A percentile compares a stretch with the other conserved stretches of the same genome.
Conservation (phyloP, 1,140 invertebrate genomes). For the Cherax destructor region DNA sequence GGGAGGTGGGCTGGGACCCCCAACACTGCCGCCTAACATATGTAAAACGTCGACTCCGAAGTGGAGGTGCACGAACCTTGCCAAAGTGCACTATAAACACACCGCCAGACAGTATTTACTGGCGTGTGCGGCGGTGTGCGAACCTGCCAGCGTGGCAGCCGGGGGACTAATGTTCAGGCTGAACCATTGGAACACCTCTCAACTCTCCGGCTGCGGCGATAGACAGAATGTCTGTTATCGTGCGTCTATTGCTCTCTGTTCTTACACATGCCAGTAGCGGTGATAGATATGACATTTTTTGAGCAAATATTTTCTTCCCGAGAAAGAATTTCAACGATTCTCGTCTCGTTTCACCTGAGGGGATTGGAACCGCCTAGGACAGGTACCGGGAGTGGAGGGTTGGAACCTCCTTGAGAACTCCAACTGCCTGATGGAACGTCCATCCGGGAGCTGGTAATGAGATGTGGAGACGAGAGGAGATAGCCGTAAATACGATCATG, state of each 20-base stretch:
- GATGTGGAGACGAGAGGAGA: background rate
- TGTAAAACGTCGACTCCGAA: slow-evolving; percentile 28
- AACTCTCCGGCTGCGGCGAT: too few species aligned
- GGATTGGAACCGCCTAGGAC: too few species aligned
- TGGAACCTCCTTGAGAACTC: background rate
- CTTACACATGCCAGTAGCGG: slow-evolving; percentile 7
- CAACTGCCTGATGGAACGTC: too few species aligned
- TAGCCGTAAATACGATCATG: background rate
- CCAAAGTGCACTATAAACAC: background rate
- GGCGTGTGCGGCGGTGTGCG: too few species aligned
- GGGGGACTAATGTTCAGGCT: too few species aligned
- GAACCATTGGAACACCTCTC: too few species aligned
- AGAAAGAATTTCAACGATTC: background rate
- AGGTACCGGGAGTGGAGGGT: background rate
- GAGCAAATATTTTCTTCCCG: slow-evolving; percentile 19
- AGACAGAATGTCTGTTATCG: too few species aligned
- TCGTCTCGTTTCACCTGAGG: background rate
- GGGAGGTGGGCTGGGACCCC: background rate
- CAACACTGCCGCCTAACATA: slow-evolving; percentile 20
- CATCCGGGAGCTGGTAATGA: background rate
- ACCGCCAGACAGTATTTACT: too few species aligned
- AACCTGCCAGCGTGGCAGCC: too few species aligned
- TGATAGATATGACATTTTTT: slow-evolving; percentile 46
- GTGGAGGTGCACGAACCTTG: background rate
- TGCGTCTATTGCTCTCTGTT: background rate